phyloP scores from a whole-genome alignment of 2,888 invertebrate species.

The Eupithecia abbreviata region DNA sequence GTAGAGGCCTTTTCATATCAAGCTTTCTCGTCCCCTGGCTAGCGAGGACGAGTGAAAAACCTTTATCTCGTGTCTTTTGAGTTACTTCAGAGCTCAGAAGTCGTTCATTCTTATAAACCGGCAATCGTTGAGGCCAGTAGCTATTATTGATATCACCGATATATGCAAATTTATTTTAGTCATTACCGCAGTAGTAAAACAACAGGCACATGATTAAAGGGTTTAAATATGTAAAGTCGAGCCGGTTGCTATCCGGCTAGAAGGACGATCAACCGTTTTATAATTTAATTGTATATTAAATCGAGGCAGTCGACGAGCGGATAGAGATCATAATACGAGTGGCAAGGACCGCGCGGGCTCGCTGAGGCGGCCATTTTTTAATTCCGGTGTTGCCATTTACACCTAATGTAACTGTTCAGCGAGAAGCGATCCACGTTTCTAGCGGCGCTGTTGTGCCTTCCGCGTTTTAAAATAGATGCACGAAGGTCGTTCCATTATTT shows the following conservation, averaged over 20 bases:
- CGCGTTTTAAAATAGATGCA: constrained; percentile 79
- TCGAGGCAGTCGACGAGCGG: constrained; percentile 40
- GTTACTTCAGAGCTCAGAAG: background rate
- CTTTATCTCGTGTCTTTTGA: background rate
- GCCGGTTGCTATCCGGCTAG: constrained; percentile 44
- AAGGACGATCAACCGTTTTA: constrained; percentile 36
- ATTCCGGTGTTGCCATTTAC: constrained; percentile 60
- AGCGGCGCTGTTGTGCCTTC: constrained; percentile 72
- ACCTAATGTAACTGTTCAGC: constrained; percentile 71
- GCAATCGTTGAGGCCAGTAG: background rate
- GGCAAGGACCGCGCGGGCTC: constrained; percentile 17
- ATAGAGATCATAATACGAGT: constrained; percentile 53
- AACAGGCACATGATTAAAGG: constrained; percentile 20
- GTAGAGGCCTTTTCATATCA: background rate
- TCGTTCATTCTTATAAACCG: background rate
- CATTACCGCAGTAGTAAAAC: constrained; percentile 16
- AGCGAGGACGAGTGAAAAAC: background rate
- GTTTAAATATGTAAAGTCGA: constrained; percentile 25
- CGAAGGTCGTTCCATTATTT: constrained; percentile 77
- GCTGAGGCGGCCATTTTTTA: constrained; percentile 42
- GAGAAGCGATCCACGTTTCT: constrained; percentile 64
- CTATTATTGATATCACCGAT: constrained; percentile 1
- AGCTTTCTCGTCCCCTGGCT: background rate
- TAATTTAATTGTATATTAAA: constrained; percentile 39
- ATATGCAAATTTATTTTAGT: constrained; percentile 28